Conservation (phyloP, 1,140 invertebrate species). For the Trachelipus rathkii region DNA sequence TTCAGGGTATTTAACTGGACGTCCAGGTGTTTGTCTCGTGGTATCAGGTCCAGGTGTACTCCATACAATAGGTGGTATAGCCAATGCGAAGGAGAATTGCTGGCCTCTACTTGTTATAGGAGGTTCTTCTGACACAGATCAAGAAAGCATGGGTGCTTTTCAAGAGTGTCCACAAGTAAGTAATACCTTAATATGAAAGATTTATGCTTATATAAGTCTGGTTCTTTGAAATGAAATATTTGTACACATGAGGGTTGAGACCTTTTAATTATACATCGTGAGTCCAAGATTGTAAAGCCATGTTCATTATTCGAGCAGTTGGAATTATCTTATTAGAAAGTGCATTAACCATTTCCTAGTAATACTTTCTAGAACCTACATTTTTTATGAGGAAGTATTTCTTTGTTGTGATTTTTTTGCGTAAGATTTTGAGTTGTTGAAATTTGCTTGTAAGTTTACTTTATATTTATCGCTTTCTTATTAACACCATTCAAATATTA, state of each 20-base stretch:
- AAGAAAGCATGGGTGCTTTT: constrained; percentile 90
- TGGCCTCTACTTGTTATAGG: constrained; percentile 91
- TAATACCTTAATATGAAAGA: constrained; percentile 34
- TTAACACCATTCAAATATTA: constrained; percentile 1
- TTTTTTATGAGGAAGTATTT: too few relatives aligned
- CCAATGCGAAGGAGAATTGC: constrained; percentile 92
- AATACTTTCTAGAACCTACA: too few relatives aligned
- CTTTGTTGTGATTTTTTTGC: too few relatives aligned
- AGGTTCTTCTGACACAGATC: constrained; percentile 82
- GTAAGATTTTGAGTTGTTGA: too few relatives aligned
- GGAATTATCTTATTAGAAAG: too few relatives aligned
- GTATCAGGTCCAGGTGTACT: constrained; percentile 93
- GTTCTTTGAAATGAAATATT: constrained; percentile 19
- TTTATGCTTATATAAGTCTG: constrained; percentile 20
- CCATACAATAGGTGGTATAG: constrained; percentile 87
- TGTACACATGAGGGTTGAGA: not conserved
- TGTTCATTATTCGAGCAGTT: too few relatives aligned
- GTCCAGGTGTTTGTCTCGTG: constrained; percentile 84
- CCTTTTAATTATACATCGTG: too few relatives aligned
- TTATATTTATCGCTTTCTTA: not conserved
- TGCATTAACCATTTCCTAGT: too few relatives aligned
- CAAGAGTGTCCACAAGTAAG: constrained; percentile 79
- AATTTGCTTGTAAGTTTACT: too few relatives aligned
- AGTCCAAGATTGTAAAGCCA: too few relatives aligned
- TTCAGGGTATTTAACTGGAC: constrained; percentile 65